Base-by-base conservation (phyloP, 2,113 vertebrate genomes). In the Rhineura floridana region DNA sequence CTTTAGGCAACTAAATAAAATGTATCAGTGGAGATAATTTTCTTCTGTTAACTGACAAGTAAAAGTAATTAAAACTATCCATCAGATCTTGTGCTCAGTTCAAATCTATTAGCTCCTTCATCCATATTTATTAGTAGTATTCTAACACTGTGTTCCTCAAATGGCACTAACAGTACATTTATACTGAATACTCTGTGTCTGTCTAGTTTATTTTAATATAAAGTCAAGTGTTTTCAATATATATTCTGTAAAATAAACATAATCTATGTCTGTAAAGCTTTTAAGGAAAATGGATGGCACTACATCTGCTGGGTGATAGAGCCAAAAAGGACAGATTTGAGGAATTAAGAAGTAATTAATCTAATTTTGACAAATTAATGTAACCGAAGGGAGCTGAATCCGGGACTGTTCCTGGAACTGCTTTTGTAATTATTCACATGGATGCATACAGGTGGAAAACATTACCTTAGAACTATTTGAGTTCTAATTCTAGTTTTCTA, bases 321-420 rank as follows among this genome's bases (percentile, higher is more conserved):
- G 46, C 75, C 67, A 65, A 84, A 89, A 83, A 89, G 25, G 21
- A 88, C 0, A 0, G 52, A 9, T 84, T 87, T 91, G 67, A 88
- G 76, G 79, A 81, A 83, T 83, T 91, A 81, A 87, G 33, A 77
- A 90, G 33, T 92, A 91, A 86, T 70, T 52, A 89, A 93, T 86
- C 52, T 77, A 89, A 2, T 91, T 90, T 92, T 88, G 89, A 89
- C 90, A 94, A 92, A 93, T 90, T 73, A 8, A 7, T 88, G 84
- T 87, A 82, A 87, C 42, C 81, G 84, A 15, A 81, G 59, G 88
- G 91, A 93, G 77, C 81, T 63, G 33, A 83, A 93, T 63, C 52
- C 91, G 73, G 80, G 83, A 62, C 5, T 50, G 23, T 2, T 82
- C 23, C 25, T 28, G 42, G 36, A 23, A 63, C 55, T 63, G 55